Base-by-base conservation (phyloP, 2,113 vertebrate species). In the Protobothrops mucrosquamatus region DNA sequence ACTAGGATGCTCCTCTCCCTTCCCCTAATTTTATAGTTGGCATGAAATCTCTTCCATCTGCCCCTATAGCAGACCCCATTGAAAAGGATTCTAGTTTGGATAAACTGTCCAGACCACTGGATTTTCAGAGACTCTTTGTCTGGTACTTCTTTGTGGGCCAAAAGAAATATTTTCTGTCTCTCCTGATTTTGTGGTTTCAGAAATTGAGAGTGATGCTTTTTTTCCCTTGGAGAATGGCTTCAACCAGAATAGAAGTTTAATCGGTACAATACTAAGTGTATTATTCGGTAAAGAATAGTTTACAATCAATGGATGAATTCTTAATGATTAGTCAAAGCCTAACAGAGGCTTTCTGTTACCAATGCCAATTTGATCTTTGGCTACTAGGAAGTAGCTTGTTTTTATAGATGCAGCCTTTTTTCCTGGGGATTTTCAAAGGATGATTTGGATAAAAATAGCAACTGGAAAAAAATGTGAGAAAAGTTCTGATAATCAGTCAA, bases 401-500 rank as follows among this genome's bases (percentile, higher is more conserved):
- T 24, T 90, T 51, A 34, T 90, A 20, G 11, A 52, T 34, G 26
- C 24, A 43, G 12, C 6, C 3, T 85, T 55, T 14, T 11, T 91
- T 26, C 1, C 64, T 55, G 8, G 5, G n/a, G 52, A 91, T 74
- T 54, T 14, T 85, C 51, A 85, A 34, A 23, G 64, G n/a, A 85
- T 15, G 26, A 15, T 56, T 22, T 6, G 1, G 56, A 91, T 52
- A 61, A 12, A 61, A 3, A 6, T 12, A 22, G 52, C 15, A 51
- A 48, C 48, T 89, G 61, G 24, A 14, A 2, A 87, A 94, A 96
- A 74, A 91, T 95, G 96, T 91, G 81, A 56, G 2, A 57, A 90
- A 95, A 95, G 24, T 1, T 11, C 24, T 96, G 34, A 48, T 10
- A 94, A 92, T 92, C 86, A 88, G 97, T 95, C 26, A 43, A 92